Conservation (phyloP, 2,113 vertebrate species). For the Lamprologus lemairii region DNA sequence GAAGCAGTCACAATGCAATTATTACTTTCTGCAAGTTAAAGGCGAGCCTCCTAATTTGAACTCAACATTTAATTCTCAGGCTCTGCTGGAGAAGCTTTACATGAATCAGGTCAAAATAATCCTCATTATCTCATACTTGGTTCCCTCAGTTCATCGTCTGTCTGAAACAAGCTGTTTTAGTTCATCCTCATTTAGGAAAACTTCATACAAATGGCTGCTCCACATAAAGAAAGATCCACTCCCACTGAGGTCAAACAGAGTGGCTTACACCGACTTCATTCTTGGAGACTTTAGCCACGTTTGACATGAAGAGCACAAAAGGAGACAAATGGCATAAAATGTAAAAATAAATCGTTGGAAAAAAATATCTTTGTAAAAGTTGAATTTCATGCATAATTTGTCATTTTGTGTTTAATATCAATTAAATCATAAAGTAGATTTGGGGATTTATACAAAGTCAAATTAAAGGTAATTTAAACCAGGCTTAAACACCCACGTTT, state of each 20-base stretch:
- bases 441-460: background rate
- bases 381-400: background rate
- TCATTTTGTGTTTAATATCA: background rate
- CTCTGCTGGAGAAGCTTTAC: background rate
- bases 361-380: background rate
- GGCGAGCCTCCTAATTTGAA: rapidly evolving
- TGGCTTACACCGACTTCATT: rapidly evolving
- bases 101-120: background rate
- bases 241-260: background rate
- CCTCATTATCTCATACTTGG: rapidly evolving
- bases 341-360: background rate
- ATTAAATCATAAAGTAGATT: background rate
- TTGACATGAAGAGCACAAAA: background rate
- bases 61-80: background rate
- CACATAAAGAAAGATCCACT: background rate
- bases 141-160: background rate
- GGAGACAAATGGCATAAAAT: background rate
- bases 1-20: background rate
- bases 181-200: background rate
- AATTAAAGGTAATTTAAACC: background rate
- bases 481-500: background rate
- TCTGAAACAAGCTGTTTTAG: background rate
- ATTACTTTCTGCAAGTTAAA: background rate
- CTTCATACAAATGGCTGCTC: background rate
- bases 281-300: background rate